phyloP scores from a whole-genome alignment of 2,113 vertebrate genomes.

The Leiothrix lutea region DNA sequence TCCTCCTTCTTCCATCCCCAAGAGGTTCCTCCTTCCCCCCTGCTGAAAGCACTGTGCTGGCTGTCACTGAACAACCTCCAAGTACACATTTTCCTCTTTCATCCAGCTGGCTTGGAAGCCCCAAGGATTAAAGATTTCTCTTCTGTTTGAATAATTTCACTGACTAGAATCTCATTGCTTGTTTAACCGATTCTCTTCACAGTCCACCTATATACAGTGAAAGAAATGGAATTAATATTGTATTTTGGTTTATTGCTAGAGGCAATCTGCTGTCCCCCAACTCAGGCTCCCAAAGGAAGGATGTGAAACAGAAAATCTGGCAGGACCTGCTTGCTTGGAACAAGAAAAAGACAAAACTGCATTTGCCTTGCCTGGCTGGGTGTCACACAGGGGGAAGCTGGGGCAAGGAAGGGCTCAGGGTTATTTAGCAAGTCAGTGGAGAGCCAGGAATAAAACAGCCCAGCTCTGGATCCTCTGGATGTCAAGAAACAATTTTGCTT shows the following conservation, averaged over 20 bases:
- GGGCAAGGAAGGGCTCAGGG: neutral
- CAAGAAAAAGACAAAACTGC: neutral
- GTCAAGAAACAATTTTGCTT: neutral
- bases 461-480: neutral
- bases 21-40: slow-evolving; percentile 26
- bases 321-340: neutral
- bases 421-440: neutral
- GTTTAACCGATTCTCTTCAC: neutral
- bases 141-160: slow-evolving; percentile 36
- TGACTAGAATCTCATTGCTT: neutral
- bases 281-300: neutral
- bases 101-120: slow-evolving; percentile 39
- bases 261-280: neutral
- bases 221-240: neutral
- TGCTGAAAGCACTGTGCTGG: neutral
- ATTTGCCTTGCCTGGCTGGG: neutral
- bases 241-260: neutral
- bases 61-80: slow-evolving; percentile 37
- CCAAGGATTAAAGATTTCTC: slow-evolving; percentile 28
- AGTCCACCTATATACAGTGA: neutral
- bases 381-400: neutral
- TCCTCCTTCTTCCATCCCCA: neutral
- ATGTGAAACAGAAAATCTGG: neutral
- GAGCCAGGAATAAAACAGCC: neutral
- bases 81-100: neutral